Base-by-base conservation (phyloP, 1,140 invertebrate species). In the Condylostylus longicornis region DNA sequence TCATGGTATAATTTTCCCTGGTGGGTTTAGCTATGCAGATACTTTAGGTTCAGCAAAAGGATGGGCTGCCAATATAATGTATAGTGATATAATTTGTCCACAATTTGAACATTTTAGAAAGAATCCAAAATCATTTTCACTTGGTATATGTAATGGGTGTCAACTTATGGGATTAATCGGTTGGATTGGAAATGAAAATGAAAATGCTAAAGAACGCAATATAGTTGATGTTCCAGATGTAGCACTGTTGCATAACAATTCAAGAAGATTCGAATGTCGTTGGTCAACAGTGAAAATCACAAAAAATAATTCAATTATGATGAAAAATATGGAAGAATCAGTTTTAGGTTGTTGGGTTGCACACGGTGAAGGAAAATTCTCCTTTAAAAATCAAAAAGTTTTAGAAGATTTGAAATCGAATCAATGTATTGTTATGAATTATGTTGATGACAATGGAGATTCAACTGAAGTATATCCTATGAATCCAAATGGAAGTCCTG, bases 11-110 rank as follows among this genome's bases (percentile, higher is more conserved):
- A 75, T 93, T 21, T 98, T 97, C 52, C 91, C 93, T 3, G 94
- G 94, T 27, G 94, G 94, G 12, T 98, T 98, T 55, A 96, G 91
- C 62, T 98, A 95, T 66, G 93, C 89, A 22, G 93, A 98, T 67
- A 94, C 95, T 2, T 65, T 96, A 22, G 94, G 94, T 1, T 95
- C 91, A 1, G 91, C 88, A 0, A 95, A 94, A 69, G 93, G 94
- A 13, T 98, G 94, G 94, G 90, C 93, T 3, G 90, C 86, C 0
- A 81, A 82, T 47, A 76, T 96, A 12, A 52, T 83, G 4, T 93
- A 87, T 55, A 71, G 73, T 37, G 64, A 73, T 17, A 67, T 68
- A 23, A 51, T 82, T 2, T 60, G 61, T 37, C 50, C 62, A 5
- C 84, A 91, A 50, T 77, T 96, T 30, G 57, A 74, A 20, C 60